Conservation (phyloP, 2,113 vertebrate genomes). For the Ophiodon elongatus region DNA sequence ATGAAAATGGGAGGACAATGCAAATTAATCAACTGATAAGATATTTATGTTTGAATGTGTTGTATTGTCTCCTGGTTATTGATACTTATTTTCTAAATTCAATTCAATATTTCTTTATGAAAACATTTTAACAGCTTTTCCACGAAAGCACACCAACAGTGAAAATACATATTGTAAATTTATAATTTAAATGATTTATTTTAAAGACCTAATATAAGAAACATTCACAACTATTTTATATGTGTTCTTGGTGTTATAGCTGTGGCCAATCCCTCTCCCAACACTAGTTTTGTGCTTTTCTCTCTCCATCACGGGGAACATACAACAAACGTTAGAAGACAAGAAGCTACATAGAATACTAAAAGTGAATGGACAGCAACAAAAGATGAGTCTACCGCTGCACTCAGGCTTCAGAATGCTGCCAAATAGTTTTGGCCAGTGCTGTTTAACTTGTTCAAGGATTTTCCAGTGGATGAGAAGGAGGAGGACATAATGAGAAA, state of each 20-base stretch:
- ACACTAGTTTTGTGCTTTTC: background rate
- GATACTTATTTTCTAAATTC: background rate
- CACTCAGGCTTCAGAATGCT: background rate
- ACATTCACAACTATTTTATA: background rate
- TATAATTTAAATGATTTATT: background rate
- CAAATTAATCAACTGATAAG: background rate
- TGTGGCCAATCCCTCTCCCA: background rate
- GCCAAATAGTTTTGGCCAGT: slow-evolving; percentile 17
- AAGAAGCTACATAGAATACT: background rate
- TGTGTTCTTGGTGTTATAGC: background rate
- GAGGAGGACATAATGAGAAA: slow-evolving; percentile 4
- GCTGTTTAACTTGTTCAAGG: slow-evolving; percentile 13
- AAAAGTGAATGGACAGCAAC: slow-evolving; percentile 5
- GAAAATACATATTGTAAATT: background rate
- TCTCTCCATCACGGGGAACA: background rate
- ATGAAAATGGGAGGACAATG: too few relatives aligned
- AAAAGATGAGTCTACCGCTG: background rate
- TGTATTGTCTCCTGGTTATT: background rate
- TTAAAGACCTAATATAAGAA: background rate
- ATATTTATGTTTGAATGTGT: background rate
- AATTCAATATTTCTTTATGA: background rate
- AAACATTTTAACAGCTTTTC: background rate
- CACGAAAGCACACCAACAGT: background rate
- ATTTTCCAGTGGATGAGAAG: slow-evolving; percentile 5
- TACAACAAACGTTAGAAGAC: background rate